Conservation (phyloP, 2,888 invertebrate genomes). For the Limnephilus auricula region DNA sequence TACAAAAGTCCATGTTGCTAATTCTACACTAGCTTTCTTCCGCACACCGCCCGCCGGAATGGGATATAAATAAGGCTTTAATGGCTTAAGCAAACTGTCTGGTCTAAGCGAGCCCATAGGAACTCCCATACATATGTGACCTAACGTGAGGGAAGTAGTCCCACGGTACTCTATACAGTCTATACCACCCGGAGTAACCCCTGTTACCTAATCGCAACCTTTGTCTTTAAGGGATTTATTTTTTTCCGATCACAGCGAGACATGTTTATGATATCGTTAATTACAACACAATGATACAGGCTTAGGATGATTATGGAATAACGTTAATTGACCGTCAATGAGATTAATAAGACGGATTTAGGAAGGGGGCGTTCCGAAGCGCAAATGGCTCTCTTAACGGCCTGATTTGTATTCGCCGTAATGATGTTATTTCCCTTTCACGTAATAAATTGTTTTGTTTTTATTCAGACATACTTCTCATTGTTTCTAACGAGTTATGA, state of each 20-base stretch:
- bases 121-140: conserved; percentile 24
- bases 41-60: conserved; percentile 61
- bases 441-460: conserved; percentile 30
- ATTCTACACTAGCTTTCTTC: conserved; percentile 61
- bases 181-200: not conserved
- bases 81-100: conserved; percentile 66
- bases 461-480: not conserved
- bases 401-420: conserved; percentile 19
- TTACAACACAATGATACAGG: conserved; percentile 46
- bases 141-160: conserved; percentile 18
- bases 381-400: conserved; percentile 37
- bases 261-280: conserved; percentile 54
- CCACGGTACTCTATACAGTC: not conserved
- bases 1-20: conserved; percentile 54
- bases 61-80: conserved; percentile 66
- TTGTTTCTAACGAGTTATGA: not conserved
- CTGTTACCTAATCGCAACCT: conserved; percentile 40
- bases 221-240: conserved; percentile 49
- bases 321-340: conserved; percentile 54
- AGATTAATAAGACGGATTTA: conserved; percentile 52
- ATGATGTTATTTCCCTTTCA: conserved; percentile 24
- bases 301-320: conserved; percentile 47
- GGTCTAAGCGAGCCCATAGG: conserved; percentile 58
- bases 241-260: conserved; percentile 42
- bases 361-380: conserved; percentile 9